Conservation (phyloP, 2,113 vertebrate species). For the Hippoglossus stenolepis region DNA sequence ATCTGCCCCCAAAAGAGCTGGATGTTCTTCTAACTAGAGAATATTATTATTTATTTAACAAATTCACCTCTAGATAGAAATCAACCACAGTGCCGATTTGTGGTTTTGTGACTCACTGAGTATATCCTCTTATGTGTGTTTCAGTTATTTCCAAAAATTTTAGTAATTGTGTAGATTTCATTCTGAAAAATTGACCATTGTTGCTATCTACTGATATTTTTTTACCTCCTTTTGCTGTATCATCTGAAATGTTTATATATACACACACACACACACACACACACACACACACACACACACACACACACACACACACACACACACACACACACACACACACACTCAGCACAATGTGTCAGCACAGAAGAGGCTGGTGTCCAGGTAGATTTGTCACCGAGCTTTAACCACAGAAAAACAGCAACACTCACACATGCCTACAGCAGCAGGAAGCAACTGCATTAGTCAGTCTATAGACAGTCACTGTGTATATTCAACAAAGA, state of each 20-base stretch:
- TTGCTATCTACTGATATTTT: slow-evolving; percentile 13
- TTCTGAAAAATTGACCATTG: slow-evolving; percentile 31
- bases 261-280: slow-evolving; percentile 4
- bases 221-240: not conserved
- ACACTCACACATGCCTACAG: slow-evolving; percentile 29
- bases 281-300: slow-evolving; percentile 6
- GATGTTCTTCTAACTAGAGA: slow-evolving; percentile 28
- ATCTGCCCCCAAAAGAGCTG: slow-evolving; percentile 28
- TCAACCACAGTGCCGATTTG: slow-evolving; percentile 38
- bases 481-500: slow-evolving; percentile 30
- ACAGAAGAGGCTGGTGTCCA: slow-evolving; percentile 31
- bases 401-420: slow-evolving; percentile 18
- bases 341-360: slow-evolving; percentile 26
- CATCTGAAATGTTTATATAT: not conserved
- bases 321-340: slow-evolving; percentile 3
- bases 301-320: slow-evolving; percentile 9
- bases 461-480: slow-evolving; percentile 29
- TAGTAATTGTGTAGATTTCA: slow-evolving; percentile 18
- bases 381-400: slow-evolving; percentile 23
- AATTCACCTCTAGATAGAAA: slow-evolving; percentile 27
- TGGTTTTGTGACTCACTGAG: slow-evolving; percentile 17
- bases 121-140: slow-evolving; percentile 10
- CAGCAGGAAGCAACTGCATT: slow-evolving; percentile 35
- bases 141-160: slow-evolving; percentile 47
- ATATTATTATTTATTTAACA: not conserved